Evolutionary conservation across 2,888 invertebrate genomes (phyloP), one percentile per base, ranked within the genome.

Genomic region (Cecidostiba fungosa): DNA sequence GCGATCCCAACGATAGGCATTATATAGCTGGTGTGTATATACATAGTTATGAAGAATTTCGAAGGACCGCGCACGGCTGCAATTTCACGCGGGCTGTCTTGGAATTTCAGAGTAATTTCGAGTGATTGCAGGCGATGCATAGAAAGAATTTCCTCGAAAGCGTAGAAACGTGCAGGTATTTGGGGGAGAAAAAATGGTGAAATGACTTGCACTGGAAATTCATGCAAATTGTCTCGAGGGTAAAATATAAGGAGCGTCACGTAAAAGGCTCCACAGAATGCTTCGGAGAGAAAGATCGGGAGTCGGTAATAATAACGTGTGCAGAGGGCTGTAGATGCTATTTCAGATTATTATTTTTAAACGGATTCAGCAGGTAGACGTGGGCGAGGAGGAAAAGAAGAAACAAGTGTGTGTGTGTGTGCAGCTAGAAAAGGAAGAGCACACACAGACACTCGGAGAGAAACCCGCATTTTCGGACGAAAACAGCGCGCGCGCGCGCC

Each of bases 401-500:
- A 43, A 43, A 72, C 14, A 76, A 54, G 69, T n/a, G 39, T 36
- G 50, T 29, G 23, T 36, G 47, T 72, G 43, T 1, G 36, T 36
- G 10, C 26, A 69, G 62, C n/a, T 29, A 29, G 66, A 26, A 29
- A 6, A 23, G 14, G 23, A 29, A 66, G 66, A n/a, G n/a, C n/a
- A n/a, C n/a, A n/a, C n/a, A n/a, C n/a, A n/a, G n/a, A n/a, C n/a
- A n/a, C n/a, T n/a, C 29, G 66, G 10, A 14, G 66, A 43, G 32
- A 47, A 84, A 80, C 73, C 74, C 80, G 50, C 79, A 76, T 73
- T 79, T 84, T 79, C 72, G 76, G 72, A 72, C 74, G 70, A 72
- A 79, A 78, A 66, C 66, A 83, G 83, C 84, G 78, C 23, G 12
- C 62, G 32, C 83, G 74, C 74, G 85, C 79, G 82, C 86, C 84